Evolutionary conservation across 1,140 invertebrate genomes (phyloP).

Genomic region (Drosophila oshimai): DNA sequence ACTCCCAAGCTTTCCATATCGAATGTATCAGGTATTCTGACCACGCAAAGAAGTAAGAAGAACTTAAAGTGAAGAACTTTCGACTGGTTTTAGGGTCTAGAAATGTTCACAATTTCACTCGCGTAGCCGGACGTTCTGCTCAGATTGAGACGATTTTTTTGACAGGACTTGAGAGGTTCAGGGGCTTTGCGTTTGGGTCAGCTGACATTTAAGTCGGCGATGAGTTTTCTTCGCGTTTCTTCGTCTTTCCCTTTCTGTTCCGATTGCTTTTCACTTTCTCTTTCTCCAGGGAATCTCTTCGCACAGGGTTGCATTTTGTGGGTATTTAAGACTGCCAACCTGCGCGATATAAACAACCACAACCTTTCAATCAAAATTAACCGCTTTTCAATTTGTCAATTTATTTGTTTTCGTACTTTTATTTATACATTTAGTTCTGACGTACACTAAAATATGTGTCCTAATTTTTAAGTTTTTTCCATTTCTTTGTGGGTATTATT

Average conservation of each 20-base stretch:
- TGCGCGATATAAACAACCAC: not conserved
- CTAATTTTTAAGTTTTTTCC: conserved; percentile 34
- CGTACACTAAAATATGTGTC: conserved; percentile 76
- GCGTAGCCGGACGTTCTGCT: conserved; percentile 24
- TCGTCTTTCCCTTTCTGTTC: not conserved
- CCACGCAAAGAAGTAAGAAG: not conserved
- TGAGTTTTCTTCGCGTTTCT: conserved; percentile 25
- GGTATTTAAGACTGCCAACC: conserved; percentile 30
- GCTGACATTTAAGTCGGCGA: conserved; percentile 70
- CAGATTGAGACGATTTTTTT: conserved; percentile 41
- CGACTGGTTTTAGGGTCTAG: conserved; percentile 10
- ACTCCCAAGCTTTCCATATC: conserved; percentile 45
- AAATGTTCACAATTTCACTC: conserved; percentile 17
- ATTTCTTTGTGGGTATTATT: conserved; percentile 1
- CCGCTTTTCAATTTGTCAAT: conserved; percentile 8
- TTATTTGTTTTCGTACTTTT: conserved; percentile 46
- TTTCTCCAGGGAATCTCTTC: not conserved
- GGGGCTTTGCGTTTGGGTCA: conserved; percentile 11
- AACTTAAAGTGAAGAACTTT: conserved; percentile 11
- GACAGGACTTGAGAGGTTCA: conserved; percentile 22
- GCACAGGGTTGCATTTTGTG: conserved; percentile 28
- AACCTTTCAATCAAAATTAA: not conserved
- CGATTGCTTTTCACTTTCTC: not conserved
- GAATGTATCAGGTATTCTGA: not conserved
- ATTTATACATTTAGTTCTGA: conserved; percentile 75